A percentile compares a stretch with the other conserved stretches of the same genome.
These are phyloP conservation scores for Spinus pinus DNA, from an alignment of 2,797 vertebrate species.

Conservation along the genomic window DNA sequence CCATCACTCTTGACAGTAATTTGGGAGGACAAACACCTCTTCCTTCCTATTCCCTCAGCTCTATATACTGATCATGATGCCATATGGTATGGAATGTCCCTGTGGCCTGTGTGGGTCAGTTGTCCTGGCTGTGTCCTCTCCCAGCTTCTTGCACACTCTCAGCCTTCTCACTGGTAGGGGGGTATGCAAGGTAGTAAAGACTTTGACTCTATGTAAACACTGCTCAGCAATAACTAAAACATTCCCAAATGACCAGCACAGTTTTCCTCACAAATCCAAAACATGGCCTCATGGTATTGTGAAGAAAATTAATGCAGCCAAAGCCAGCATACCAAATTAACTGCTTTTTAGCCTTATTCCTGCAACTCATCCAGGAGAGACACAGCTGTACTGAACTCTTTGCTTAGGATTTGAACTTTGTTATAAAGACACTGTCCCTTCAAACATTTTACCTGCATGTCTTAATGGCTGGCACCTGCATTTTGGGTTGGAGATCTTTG, in stretches of 20 bases:
- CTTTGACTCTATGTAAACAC: background rate
- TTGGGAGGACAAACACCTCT: background rate
- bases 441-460: rapidly evolving
- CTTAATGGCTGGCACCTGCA: background rate
- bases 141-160: rapidly evolving
- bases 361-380: background rate
- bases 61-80: background rate
- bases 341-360: background rate
- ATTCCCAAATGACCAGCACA: background rate
- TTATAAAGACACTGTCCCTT: background rate
- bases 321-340: background rate
- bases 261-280: background rate
- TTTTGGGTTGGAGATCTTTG: background rate
- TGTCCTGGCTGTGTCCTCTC: background rate
- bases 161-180: background rate
- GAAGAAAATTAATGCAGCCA: background rate
- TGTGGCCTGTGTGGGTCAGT: background rate
- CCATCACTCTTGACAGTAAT: rapidly evolving
- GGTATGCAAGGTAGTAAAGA: background rate
- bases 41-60: background rate
- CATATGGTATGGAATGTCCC: background rate
- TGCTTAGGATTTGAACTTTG: background rate
- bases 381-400: background rate
- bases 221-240: background rate
- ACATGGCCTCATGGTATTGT: too few species aligned